Conservation (phyloP, 2,888 invertebrate species). For the Morinoia aosen region DNA sequence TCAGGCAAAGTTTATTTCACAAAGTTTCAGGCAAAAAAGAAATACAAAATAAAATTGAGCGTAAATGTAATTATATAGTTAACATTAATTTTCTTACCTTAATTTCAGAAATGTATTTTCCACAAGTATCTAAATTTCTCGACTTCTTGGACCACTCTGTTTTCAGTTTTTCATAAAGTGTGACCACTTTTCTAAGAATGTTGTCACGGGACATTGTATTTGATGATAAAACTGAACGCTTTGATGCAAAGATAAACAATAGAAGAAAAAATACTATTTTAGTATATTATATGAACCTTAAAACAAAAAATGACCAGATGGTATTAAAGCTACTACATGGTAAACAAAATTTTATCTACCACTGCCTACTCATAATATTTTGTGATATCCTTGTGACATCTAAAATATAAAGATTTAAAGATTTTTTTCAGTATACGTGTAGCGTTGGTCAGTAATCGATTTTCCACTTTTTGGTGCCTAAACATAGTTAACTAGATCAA, state of each 20-base stretch:
- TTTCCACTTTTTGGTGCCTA: no score
- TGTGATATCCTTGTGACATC: no score
- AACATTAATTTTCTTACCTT: slow-evolving; percentile 58
- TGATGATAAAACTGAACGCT: background rate
- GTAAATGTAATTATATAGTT: background rate
- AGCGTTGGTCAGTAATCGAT: no score
- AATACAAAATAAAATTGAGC: background rate
- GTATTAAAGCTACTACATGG: no score
- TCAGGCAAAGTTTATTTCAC: no score
- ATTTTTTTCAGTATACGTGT: no score
- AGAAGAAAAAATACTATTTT: background rate
- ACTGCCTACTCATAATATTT: no score
- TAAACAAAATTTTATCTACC: no score
- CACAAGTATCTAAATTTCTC: slow-evolving; percentile 66
- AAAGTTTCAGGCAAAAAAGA: background rate
- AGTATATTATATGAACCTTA: no score
- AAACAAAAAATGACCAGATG: no score
- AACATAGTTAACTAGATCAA: no score
- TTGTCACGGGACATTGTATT: slow-evolving; percentile 56
- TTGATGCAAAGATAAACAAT: background rate
- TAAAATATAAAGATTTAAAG: no score
- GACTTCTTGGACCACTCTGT: slow-evolving; percentile 66
- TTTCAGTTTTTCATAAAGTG: slow-evolving; percentile 63
- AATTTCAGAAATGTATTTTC: slow-evolving; percentile 64
- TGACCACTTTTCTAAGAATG: slow-evolving; percentile 60